phyloP scores from a whole-genome alignment of 2,797 vertebrate species.

The Oophaga sylvatica region DNA sequence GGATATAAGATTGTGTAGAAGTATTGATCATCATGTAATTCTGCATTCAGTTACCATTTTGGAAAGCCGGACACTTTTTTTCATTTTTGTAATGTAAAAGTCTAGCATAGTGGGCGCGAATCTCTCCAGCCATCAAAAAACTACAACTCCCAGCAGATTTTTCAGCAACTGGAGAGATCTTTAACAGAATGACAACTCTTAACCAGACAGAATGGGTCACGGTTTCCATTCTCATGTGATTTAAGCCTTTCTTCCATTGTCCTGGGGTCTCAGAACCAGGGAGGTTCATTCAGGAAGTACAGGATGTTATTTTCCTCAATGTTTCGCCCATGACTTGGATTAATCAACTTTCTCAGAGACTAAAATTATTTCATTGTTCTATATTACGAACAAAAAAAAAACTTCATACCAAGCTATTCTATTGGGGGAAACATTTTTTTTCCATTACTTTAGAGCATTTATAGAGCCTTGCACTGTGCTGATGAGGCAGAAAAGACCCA shows the following conservation, averaged over 20 bases:
- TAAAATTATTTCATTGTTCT: constrained; percentile 10
- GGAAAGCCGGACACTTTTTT: too few relatives aligned
- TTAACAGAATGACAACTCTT: background rate
- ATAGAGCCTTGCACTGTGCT: background rate
- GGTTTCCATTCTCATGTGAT: background rate
- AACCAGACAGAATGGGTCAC: background rate
- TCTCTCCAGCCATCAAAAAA: too few relatives aligned
- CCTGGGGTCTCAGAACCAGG: background rate
- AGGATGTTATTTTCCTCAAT: constrained; percentile 19
- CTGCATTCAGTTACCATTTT: too few relatives aligned
- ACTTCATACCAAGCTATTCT: background rate
- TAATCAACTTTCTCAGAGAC: constrained; percentile 10
- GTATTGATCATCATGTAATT: background rate
- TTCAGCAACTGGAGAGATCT: too few relatives aligned
- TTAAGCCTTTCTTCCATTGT: constrained; percentile 10
- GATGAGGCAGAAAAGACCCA: background rate
- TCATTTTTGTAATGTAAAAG: background rate
- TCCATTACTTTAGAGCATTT: background rate
- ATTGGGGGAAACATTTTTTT: background rate
- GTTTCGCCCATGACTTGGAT: background rate
- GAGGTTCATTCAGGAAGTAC: constrained; percentile 7
- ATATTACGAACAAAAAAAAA: constrained; percentile 16
- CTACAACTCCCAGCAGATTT: background rate
- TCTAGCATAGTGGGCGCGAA: background rate
- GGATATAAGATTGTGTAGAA: background rate